A percentile compares a stretch with the other conserved stretches of the same genome.
Conservation (phyloP, 2,113 vertebrate species). For the Leucosticte australis region DNA sequence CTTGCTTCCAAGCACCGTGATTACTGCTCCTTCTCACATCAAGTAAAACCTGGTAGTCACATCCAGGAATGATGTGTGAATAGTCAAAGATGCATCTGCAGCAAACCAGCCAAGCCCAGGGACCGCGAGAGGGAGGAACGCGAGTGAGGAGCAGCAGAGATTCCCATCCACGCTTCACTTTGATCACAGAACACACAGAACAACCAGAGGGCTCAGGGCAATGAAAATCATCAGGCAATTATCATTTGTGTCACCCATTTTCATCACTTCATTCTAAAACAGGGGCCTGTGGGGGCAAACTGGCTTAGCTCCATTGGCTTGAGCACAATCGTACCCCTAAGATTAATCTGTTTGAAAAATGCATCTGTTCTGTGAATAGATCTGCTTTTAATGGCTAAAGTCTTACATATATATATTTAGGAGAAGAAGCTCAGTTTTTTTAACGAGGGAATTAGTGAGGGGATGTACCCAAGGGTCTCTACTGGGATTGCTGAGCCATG, state of each 20-base stretch:
- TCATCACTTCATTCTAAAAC: constrained; percentile 19
- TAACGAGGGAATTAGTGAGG: neutral
- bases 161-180: neutral
- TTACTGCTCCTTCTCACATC: constrained; percentile 8
- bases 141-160: neutral
- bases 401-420: neutral
- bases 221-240: constrained; percentile 28
- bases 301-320: neutral
- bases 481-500: neutral
- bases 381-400: neutral
- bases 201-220: neutral
- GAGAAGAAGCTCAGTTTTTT: neutral
- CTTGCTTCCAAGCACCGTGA: neutral
- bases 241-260: neutral
- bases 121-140: neutral
- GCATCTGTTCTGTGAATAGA: neutral
- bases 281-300: neutral
- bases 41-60: neutral
- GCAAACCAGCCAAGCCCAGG: neutral
- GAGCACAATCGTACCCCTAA: neutral
- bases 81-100: neutral
- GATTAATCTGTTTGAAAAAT: neutral
- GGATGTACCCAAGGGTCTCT: neutral
- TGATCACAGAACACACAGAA: neutral
- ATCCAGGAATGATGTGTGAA: neutral